Base-by-base conservation (phyloP, 2,113 vertebrate genomes). In the Prunella himalayana region DNA sequence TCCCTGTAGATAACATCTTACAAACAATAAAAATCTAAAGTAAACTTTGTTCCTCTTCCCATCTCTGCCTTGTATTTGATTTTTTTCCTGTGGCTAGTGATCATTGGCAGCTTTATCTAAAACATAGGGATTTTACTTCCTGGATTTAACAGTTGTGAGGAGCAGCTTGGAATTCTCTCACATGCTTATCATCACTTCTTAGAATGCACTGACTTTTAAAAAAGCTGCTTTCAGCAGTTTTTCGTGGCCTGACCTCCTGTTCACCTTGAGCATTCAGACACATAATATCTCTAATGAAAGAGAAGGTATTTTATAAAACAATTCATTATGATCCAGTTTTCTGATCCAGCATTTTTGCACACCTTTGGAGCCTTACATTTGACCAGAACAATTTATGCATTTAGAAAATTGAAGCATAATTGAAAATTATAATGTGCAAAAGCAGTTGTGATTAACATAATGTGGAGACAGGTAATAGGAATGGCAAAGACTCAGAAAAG, bases 361-460 rank as follows among this genome's bases (percentile, higher is more conserved):
- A 97, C 80, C 88, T 98, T 97, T 97, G 60, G 88, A 96, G 89
- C 75, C 92, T 77, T 84, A 76, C 79, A 89, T 94, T 94, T 57
- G 27, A 77, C 47, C 88, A 45, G 94, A 93, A 95, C 80, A 95
- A 96, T 95, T 94, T 95, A 92, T 97, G 83, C 83, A 92, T 87
- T 97, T 92, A 89, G 94, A 87, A 95, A 95, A 96, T 59, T 88
- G 66, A 94, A 91, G 71, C 9, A 0, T 97, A 98, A 97, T 97
- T 97, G 96, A 95, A 97, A 97, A 97, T 95, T 92, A 81, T 82
- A 95, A 96, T 68, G 72, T 96, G 72, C 91, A 96, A 97, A 92
- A 97, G 91, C 77, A 84, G 39, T 92, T 97, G 90, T 96, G 95
- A 97, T 96, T 95, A 96, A 92, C 59, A 31, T 23, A 88, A 96